Conservation (phyloP, 2,888 invertebrate species). For the Coleophora flavipennella region DNA sequence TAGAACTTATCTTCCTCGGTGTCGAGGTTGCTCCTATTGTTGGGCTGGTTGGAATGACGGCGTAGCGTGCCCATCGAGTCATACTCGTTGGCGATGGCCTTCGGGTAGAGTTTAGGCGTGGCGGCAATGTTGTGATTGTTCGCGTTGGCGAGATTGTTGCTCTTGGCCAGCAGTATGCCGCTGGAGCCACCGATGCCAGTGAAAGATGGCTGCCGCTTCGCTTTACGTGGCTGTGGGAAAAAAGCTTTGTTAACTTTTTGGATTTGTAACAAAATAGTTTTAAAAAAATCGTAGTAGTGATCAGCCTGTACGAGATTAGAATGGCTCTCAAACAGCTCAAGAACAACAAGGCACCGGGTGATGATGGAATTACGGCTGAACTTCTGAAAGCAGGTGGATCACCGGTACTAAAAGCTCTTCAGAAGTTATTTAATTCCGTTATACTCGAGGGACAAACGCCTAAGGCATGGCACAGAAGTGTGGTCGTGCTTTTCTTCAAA, state of each 20-base stretch:
- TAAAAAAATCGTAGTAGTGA: too few species aligned
- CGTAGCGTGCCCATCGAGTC: conserved; percentile 82
- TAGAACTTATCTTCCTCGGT: conserved; percentile 79
- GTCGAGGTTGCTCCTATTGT: conserved; percentile 75
- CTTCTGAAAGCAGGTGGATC: too few species aligned
- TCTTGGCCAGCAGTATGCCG: conserved; percentile 68
- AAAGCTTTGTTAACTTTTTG: neutral
- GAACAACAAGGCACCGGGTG: too few species aligned
- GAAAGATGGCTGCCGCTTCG: conserved; percentile 81
- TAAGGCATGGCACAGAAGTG: too few species aligned
- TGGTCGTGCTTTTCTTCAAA: too few species aligned
- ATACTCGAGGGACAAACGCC: too few species aligned
- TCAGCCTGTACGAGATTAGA: too few species aligned
- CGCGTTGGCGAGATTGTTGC: conserved; percentile 73
- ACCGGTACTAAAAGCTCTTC: too few species aligned
- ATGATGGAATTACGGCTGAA: too few species aligned
- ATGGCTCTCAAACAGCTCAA: too few species aligned
- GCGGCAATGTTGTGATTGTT: conserved; percentile 74
- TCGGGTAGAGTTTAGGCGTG: conserved; percentile 79
- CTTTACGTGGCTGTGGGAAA: conserved; percentile 53
- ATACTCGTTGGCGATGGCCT: conserved; percentile 81
- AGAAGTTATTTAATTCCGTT: too few species aligned
- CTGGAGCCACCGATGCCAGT: conserved; percentile 69
- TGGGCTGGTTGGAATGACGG: conserved; percentile 81
- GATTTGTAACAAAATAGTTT: too few species aligned